Conservation (phyloP, 2,888 invertebrate genomes). For the Cybosia mesomella region DNA sequence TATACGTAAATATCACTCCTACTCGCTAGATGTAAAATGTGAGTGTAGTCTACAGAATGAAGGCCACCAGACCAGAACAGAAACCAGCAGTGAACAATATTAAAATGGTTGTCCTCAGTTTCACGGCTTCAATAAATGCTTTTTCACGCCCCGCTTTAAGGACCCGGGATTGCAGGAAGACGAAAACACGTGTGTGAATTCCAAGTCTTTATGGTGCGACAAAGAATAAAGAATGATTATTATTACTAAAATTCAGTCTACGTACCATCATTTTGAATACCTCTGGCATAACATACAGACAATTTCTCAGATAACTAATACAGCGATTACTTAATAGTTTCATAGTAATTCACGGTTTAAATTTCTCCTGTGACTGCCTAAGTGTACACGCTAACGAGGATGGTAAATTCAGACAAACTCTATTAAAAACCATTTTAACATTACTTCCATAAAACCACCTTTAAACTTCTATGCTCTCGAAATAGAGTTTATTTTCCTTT, state of each 20-base stretch:
- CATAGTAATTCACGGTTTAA: slow-evolving; percentile 30
- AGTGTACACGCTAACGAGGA: slow-evolving; percentile 34
- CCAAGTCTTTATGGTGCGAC: not conserved
- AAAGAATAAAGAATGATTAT: no score
- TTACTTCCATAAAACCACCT: slow-evolving; percentile 10
- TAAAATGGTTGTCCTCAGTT: no score
- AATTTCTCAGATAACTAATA: slow-evolving; percentile 29
- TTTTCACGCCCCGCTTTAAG: no score
- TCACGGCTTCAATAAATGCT: no score
- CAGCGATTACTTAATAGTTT: slow-evolving; percentile 36
- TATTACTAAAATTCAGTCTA: not conserved
- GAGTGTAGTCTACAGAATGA: no score
- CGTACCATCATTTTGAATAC: not conserved
- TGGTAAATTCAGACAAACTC: slow-evolving; percentile 41
- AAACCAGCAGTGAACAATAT: no score
- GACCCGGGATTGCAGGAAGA: no score
- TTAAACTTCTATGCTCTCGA: not conserved
- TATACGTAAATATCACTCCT: no score
- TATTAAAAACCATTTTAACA: slow-evolving; percentile 21
- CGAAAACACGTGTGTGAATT: no score
- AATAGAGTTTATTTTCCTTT: slow-evolving; percentile 26
- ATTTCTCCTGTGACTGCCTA: slow-evolving; percentile 31
- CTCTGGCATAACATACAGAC: not conserved
- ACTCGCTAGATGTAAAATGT: no score
- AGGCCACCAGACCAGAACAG: no score